Percentiles rank a stretch among this genome's conserved stretches.
Conservation (phyloP, 2,797 vertebrate genomes). For the Rhinella marina region DNA sequence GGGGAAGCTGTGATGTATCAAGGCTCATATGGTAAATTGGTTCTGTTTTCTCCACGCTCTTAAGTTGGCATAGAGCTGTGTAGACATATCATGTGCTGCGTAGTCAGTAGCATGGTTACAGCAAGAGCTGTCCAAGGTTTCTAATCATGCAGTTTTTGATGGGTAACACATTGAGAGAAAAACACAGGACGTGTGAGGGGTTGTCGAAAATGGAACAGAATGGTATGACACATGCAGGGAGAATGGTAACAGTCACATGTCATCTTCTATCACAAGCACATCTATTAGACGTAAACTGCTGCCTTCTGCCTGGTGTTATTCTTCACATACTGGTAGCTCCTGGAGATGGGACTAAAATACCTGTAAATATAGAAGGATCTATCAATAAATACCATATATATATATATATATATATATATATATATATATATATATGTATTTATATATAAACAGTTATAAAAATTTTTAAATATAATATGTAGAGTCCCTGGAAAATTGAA, state of each 20-base stretch:
- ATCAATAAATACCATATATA: too few relatives aligned
- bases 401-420: too few relatives aligned
- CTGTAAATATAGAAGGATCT: too few relatives aligned
- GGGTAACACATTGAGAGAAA: constrained; percentile 31
- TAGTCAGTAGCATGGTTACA: constrained; percentile 40
- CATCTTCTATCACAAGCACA: constrained; percentile 20
- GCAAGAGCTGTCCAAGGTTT: constrained; percentile 41
- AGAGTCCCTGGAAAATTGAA: too few relatives aligned
- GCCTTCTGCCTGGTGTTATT: background rate
- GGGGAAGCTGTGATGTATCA: constrained; percentile 54
- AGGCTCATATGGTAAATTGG: constrained; percentile 55
- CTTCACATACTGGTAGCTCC: background rate
- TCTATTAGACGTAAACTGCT: background rate
- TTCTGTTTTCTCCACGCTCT: constrained; percentile 36
- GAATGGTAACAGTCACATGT: constrained; percentile 6
- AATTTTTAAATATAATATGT: too few relatives aligned
- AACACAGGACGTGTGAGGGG: background rate
- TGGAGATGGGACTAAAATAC: background rate
- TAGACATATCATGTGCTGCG: constrained; percentile 28
- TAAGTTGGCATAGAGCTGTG: constrained; percentile 46
- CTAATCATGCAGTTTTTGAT: constrained; percentile 34
- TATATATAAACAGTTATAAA: too few relatives aligned
- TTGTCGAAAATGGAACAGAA: constrained; percentile 5
- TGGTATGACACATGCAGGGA: constrained; percentile 10
- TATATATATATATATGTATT: too few relatives aligned